Base-by-base conservation (phyloP, 1,140 invertebrate species). In the Oscheius sp. region DNA sequence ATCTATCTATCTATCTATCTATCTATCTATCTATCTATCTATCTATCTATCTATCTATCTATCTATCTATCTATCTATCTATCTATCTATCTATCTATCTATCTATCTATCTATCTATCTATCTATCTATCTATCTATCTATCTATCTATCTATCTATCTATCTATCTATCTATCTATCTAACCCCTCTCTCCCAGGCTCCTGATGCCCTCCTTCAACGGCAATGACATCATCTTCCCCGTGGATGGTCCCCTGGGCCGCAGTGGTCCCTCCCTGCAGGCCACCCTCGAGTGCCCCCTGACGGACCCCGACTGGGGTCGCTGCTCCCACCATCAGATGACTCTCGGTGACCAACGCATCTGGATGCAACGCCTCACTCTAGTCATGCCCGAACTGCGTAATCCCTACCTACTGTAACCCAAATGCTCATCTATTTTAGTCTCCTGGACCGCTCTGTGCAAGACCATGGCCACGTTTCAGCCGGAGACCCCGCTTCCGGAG, bases 151-250 rank as follows among this genome's bases (percentile, higher is more conserved):
- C n/a, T n/a, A n/a, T n/a, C n/a, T n/a, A n/a, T n/a, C n/a, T 0
- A 45, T 45, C 23, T 18, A 15, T 45, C 15, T 45, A 45, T 15
- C 23, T 45, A 18, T 29, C 3, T n/a, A 32, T 3, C 20, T 3
- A 13, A 20, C 2, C 31, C 15, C 7, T 28, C 20, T 29, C 2
- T 58, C 58, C 2, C 46, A 52, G 73, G 29, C 73, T 75, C 4
- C 46, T 75, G 20, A 75, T 75, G 73, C 73, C 73, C 13, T 76
- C 73, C 0, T 75, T 75, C 73, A 75, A 75, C 28, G 73, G 73
- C 1, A 67, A 75, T 18, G 73, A 75, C 26, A 75, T 75, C 29
- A 75, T 75, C 36, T 75, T 75, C 45, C 73, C 73, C 3, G 69
- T 75, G 20, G 73, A 75, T 35, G 73, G 73, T 2, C 73, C 73